Percentiles rank a stretch among this genome's conserved stretches.
Conservation (phyloP, 1,140 invertebrate genomes). For the Charaxes varanes region DNA sequence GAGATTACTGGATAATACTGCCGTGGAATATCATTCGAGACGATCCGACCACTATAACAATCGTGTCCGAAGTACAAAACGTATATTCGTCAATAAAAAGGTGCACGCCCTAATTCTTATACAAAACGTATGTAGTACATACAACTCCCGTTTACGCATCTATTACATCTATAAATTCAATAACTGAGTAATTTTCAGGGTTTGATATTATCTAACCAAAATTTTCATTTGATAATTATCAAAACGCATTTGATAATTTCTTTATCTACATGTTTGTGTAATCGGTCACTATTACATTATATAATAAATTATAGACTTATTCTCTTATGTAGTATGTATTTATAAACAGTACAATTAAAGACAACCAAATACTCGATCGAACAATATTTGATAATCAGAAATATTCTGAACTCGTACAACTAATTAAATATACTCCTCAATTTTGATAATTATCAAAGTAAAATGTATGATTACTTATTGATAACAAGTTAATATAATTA, state of each 20-base stretch:
- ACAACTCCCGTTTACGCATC: slow-evolving; percentile 50
- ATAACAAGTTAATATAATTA: too few relatives aligned
- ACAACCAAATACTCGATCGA: too few relatives aligned
- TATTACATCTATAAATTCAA: slow-evolving; percentile 71
- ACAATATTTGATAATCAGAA: not conserved
- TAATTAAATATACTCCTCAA: too few relatives aligned
- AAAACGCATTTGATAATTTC: not conserved
- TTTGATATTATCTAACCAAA: not conserved
- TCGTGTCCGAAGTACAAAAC: slow-evolving; percentile 62
- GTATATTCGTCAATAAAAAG: slow-evolving; percentile 51
- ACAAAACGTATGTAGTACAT: slow-evolving; percentile 29
- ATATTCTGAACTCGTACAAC: too few relatives aligned
- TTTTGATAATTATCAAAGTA: too few relatives aligned
- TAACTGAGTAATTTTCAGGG: slow-evolving; percentile 48
- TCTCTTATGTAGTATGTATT: too few relatives aligned
- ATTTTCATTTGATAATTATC: too few relatives aligned
- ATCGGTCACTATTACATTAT: too few relatives aligned
- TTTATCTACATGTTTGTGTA: too few relatives aligned
- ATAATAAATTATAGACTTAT: too few relatives aligned
- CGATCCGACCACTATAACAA: slow-evolving; percentile 42
- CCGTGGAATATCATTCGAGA: slow-evolving; percentile 44
- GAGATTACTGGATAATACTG: slow-evolving; percentile 72
- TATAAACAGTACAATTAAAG: too few relatives aligned
- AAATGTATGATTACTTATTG: too few relatives aligned
- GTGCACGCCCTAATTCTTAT: slow-evolving; percentile 63